Base-by-base conservation (phyloP, 2,888 invertebrate species). In the Cataglyphis livida region DNA sequence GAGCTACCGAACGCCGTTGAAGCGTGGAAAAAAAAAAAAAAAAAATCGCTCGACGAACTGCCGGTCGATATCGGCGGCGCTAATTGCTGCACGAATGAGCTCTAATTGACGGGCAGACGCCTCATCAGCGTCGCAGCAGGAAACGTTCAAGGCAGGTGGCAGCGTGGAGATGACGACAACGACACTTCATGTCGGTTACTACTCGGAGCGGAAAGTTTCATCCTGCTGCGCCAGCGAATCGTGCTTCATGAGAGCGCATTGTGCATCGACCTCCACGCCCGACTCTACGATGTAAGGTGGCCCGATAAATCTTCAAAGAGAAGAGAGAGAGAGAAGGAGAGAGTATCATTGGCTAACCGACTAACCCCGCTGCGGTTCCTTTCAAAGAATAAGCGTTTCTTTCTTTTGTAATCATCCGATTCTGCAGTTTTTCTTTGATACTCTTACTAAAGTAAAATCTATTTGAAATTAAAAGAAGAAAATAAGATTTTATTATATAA, bases 61-160 rank as follows among this genome's bases (percentile, higher is more conserved):
- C 70, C 68, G 82, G 65, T 81, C 82, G 82, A 90, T 83, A 79
- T 73, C 18, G 83, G 68, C 79, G 81, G 79, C 78, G 32, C 81
- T 90, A 90, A 91, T 88, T 91, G 89, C 86, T 76, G 66, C 66
- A 84, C 84, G 86, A 91, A 87, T 90, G 83, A 85, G 85, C 83
- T 83, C 83, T 90, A 90, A 90, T 90, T 89, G 91, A 88, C 89
- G 86, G 75, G 82, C 84, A 87, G 87, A 90, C 86, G 87, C 85
- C 90, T 90, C 91, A 91, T 90, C 89, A 90, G 90, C 90, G 81
- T 81, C 57, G 68, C 74, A 57, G 82, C 54, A 61, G 83, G 84
- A 82, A 84, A 66, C 79, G 41, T 21, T 62, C 44, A 65, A 85
- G n/a, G 87, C 89, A 83, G 84, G 76, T 84, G 78, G 87, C 65